Evolutionary conservation across 2,888 invertebrate genomes (phyloP), one percentile per base, ranked within the genome.

Genomic region (Metellina segmentata): DNA sequence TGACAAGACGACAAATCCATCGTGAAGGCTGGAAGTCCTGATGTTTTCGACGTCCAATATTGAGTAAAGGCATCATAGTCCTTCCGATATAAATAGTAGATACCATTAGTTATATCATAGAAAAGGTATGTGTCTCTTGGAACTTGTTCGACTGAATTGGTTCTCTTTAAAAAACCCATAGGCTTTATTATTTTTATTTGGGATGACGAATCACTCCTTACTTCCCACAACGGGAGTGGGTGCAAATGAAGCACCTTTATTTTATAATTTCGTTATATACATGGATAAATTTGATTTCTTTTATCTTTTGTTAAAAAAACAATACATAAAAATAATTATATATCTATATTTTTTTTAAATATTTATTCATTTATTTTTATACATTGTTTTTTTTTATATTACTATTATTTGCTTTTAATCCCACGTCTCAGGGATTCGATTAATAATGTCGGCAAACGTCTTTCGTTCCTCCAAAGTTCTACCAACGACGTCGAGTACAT

Each of bases 1-100:
- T 70, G 16, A 0, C 48, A 34, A 1, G 81, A 70, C 8, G 81
- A 34, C 49, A 81, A 81, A n/a, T 81, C 81, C 81, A 81, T 49
- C 11, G 70, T 49, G 6, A 70, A 4, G 16, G 70, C 2, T 9
- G 61, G 61, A 9, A 7, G n/a, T 13, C n/a, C 8, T n/a, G 1
- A 4, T 0, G 48, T n/a, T 69, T n/a, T 70, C 70, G 13, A 11
- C n/a, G 0, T n/a, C n/a, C n/a, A n/a, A n/a, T n/a, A n/a, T n/a
- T n/a, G n/a, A n/a, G n/a, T n/a, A n/a, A n/a, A n/a, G n/a, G n/a
- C n/a, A n/a, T n/a, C n/a, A n/a, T n/a, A n/a, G n/a, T n/a, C n/a
- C n/a, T n/a, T n/a, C n/a, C 81, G 70, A 7, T 48, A 13, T 7
- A 81, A 6, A 6, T n/a, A 81, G 7, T 13, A 69, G 48, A 81